Evolutionary conservation across 2,113 vertebrate genomes (phyloP).

Genomic region (Etheostoma cragini): DNA sequence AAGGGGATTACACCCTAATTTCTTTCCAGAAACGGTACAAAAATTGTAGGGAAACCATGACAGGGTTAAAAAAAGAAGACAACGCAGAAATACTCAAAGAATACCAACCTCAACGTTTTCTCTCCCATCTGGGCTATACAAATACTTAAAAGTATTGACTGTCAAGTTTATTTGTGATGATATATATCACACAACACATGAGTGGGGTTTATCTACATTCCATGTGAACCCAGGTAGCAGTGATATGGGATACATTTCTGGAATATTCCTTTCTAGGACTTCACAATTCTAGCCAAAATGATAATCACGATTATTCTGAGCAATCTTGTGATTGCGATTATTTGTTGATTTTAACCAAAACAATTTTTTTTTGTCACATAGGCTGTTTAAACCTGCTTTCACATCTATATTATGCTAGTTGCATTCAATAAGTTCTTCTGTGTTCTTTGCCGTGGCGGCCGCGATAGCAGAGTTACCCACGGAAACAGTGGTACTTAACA

Average conservation of each 20-base stretch:
- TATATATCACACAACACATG: slow-evolving; percentile 2
- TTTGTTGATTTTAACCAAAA: too few species aligned
- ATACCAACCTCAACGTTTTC: background rate
- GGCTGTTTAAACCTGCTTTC: too few species aligned
- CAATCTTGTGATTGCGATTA: too few species aligned
- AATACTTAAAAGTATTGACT: background rate
- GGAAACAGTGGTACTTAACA: too few species aligned
- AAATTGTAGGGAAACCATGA: background rate
- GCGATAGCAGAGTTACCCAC: too few species aligned
- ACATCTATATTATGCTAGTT: too few species aligned
- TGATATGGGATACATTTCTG: slow-evolving; percentile 13
- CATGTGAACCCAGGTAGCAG: slow-evolving; percentile 5
- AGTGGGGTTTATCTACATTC: slow-evolving; percentile 10
- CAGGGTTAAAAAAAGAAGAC: background rate
- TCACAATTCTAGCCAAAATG: too few species aligned
- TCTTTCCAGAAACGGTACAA: slow-evolving; percentile 14
- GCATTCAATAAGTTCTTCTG: too few species aligned
- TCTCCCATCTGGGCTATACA: background rate
- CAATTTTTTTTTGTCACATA: too few species aligned
- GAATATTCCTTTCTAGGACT: too few species aligned
- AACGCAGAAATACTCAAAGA: background rate
- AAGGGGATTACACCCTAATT: slow-evolving; percentile 29
- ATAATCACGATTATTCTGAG: too few species aligned
- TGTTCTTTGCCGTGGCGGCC: too few species aligned
- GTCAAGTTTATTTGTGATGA: background rate